These are phyloP conservation scores for Marmota flaviventris DNA, from an alignment of 2,113 vertebrate genomes.

Conservation along the genomic window DNA sequence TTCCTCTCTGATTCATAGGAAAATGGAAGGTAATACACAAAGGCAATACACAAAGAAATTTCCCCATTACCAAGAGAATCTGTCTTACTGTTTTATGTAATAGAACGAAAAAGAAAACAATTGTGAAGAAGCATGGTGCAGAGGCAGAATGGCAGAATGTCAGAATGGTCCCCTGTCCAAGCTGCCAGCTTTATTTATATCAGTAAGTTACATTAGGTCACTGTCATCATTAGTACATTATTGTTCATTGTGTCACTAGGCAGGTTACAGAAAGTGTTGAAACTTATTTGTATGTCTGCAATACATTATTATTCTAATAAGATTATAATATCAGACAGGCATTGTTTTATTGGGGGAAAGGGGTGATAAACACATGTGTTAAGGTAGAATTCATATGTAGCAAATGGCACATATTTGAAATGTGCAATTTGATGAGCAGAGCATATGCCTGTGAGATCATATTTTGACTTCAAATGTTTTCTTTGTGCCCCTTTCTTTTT, in stretches of 20 bases:
- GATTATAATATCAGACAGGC: neutral
- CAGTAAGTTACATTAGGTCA: too few relatives aligned
- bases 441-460: neutral
- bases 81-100: neutral
- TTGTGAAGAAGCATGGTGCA: too few relatives aligned
- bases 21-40: neutral
- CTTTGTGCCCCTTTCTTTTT: neutral
- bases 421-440: neutral
- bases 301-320: neutral
- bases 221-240: too few relatives aligned
- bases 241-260: too few relatives aligned
- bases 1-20: neutral
- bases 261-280: neutral
- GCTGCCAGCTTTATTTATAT: too few relatives aligned
- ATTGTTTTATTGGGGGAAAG: neutral
- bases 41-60: neutral
- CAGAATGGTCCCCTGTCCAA: too few relatives aligned
- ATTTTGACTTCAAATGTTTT: neutral
- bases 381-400: neutral
- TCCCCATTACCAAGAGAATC: neutral
- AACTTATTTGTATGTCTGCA: neutral
- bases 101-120: neutral
- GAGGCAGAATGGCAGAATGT: too few relatives aligned
- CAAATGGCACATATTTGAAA: neutral
- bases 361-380: neutral